phyloP scores from a whole-genome alignment of 2,797 vertebrate genomes.

The Neoniphon sammara region DNA sequence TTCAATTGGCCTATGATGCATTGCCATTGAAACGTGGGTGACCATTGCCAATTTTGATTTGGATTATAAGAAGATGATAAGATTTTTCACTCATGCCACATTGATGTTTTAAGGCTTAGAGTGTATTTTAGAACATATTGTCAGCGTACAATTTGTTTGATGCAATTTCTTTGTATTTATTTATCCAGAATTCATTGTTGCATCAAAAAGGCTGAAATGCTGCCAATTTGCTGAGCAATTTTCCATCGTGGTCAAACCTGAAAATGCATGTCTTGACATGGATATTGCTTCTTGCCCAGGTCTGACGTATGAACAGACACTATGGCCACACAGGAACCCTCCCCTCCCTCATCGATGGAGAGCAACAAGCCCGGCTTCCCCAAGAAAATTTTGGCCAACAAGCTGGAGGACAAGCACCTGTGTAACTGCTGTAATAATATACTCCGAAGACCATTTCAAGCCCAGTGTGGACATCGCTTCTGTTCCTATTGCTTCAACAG shows the following conservation, averaged over 20 bases:
- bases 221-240: no score
- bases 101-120: conserved; percentile 11
- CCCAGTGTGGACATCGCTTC: conserved; percentile 95
- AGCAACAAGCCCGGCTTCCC: conserved; percentile 91
- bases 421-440: conserved; percentile 92
- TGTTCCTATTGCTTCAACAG: conserved; percentile 90
- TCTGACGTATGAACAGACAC: conserved; percentile 75
- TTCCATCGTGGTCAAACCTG: background rate
- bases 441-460: conserved; percentile 89
- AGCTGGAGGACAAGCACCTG: conserved; percentile 92
- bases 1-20: conserved; percentile 63
- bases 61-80: background rate
- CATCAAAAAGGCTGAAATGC: background rate
- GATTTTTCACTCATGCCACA: background rate
- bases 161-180: background rate
- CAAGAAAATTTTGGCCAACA: conserved; percentile 90
- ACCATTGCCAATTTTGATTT: conserved; percentile 5
- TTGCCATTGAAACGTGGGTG: conserved; percentile 5
- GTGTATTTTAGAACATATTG: background rate
- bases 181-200: conserved; percentile 20
- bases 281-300: conserved; percentile 40
- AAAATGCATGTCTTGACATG: background rate
- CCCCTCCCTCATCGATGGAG: conserved; percentile 89
- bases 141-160: background rate
- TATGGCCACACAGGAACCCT: conserved; percentile 89